These are phyloP conservation scores for Ichneumoninae sp. DNA, from an alignment of 2,888 invertebrate genomes.

Conservation along the genomic window DNA sequence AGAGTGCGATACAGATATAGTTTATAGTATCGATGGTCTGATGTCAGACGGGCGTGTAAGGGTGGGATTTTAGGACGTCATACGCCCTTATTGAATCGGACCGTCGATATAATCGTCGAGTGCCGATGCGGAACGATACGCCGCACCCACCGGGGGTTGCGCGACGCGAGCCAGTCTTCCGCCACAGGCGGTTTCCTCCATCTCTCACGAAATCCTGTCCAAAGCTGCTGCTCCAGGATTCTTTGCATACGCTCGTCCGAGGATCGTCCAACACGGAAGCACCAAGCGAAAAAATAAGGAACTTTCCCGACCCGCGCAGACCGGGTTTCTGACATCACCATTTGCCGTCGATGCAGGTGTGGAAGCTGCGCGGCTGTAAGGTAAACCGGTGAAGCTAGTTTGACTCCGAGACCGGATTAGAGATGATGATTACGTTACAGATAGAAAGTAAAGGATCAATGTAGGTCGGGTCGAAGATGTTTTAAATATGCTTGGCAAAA, in stretches of 20 bases:
- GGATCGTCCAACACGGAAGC: slow-evolving; percentile 17
- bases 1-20: slow-evolving; percentile 35
- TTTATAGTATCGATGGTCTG: slow-evolving; percentile 34
- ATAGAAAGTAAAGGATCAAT: slow-evolving; percentile 9
- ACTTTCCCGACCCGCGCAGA: slow-evolving; percentile 24
- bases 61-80: too few relatives aligned
- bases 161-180: slow-evolving; percentile 49
- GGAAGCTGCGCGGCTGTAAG: slow-evolving; percentile 20
- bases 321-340: slow-evolving; percentile 16
- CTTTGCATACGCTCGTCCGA: not conserved
- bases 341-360: slow-evolving; percentile 27
- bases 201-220: slow-evolving; percentile 48
- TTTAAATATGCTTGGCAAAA: not conserved
- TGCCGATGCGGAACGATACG: slow-evolving; percentile 72
- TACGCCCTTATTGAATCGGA: too few relatives aligned
- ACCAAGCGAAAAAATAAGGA: not conserved
- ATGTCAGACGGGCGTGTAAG: too few relatives aligned
- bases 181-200: slow-evolving; percentile 41
- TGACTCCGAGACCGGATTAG: slow-evolving; percentile 13
- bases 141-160: slow-evolving; percentile 78
- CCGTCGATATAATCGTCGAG: slow-evolving; percentile 59
- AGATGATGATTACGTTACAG: slow-evolving; percentile 4
- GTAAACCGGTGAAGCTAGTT: slow-evolving; percentile 59
- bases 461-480: slow-evolving; percentile 11
- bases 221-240: slow-evolving; percentile 44